These are phyloP conservation scores for Aquatica leii DNA, from an alignment of 2,888 invertebrate genomes.

Conservation along the genomic window DNA sequence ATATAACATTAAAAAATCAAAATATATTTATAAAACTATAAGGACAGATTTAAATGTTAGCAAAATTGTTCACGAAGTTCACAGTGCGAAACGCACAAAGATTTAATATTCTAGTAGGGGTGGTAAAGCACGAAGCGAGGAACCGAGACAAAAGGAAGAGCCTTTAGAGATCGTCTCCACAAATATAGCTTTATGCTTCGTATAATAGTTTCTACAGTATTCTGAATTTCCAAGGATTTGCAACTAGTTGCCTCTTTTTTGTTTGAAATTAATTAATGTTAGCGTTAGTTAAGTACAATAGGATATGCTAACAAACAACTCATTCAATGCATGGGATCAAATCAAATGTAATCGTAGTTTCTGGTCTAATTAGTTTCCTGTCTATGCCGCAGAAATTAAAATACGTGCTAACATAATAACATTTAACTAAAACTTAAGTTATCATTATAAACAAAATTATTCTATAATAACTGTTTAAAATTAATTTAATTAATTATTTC, in stretches of 20 bases:
- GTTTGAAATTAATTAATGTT: slow-evolving; percentile 7
- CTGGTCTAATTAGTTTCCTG: too few species aligned
- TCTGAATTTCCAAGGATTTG: background rate
- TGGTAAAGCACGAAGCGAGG: slow-evolving; percentile 14
- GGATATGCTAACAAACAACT: too few species aligned
- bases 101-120: slow-evolving; percentile 24
- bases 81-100: slow-evolving; percentile 22
- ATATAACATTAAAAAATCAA: slow-evolving; percentile 23
- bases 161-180: slow-evolving; percentile 5
- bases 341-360: too few species aligned
- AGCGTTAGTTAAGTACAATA: background rate
- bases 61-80: slow-evolving; percentile 26
- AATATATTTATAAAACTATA: slow-evolving; percentile 18
- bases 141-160: slow-evolving; percentile 10
- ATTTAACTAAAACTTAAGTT: too few species aligned
- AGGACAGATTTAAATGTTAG: slow-evolving; percentile 27
- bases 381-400: too few species aligned
- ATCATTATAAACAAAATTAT: too few species aligned
- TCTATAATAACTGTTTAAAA: too few species aligned
- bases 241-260: slow-evolving; percentile 2
- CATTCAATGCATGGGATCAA: too few species aligned
- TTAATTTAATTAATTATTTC: too few species aligned
- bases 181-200: slow-evolving; percentile 3
- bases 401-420: too few species aligned
- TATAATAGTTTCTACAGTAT: slow-evolving; percentile 5